Conservation (phyloP, 2,888 invertebrate species). For the Furcula furcula region DNA sequence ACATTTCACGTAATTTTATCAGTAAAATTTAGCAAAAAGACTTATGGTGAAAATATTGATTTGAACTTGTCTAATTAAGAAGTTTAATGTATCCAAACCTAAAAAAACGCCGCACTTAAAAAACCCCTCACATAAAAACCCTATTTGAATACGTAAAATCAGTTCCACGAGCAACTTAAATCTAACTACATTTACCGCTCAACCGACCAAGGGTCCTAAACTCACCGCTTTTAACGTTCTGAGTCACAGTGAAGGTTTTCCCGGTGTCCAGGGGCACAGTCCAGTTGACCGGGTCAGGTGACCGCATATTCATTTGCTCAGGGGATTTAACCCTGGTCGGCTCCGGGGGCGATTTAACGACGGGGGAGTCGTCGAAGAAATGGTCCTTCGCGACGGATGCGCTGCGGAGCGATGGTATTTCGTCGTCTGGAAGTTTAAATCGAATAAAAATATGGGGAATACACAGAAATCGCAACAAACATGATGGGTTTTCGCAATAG, state of each 20-base stretch:
- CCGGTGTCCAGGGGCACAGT: slow-evolving; percentile 96
- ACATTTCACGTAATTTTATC: no score
- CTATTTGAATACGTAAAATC: slow-evolving; percentile 22
- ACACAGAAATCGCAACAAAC: no score
- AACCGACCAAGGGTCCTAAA: slow-evolving; percentile 53
- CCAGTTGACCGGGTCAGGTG: slow-evolving; percentile 97
- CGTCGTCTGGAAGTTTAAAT: slow-evolving; percentile 64
- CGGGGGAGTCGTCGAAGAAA: slow-evolving; percentile 79
- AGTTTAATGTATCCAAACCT: no score
- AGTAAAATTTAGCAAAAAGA: no score
- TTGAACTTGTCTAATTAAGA: no score
- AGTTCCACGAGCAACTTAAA: slow-evolving; percentile 33
- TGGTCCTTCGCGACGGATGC: slow-evolving; percentile 78
- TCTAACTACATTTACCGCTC: slow-evolving; percentile 51
- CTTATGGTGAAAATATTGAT: no score
- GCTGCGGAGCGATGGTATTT: slow-evolving; percentile 72
- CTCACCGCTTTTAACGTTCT: slow-evolving; percentile 89
- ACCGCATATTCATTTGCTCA: slow-evolving; percentile 95
- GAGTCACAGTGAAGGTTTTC: slow-evolving; percentile 95
- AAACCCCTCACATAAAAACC: no score
- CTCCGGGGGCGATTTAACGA: slow-evolving; percentile 96
- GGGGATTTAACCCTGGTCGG: slow-evolving; percentile 96
- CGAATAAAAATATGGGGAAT: no score
- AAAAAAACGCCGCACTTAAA: no score
- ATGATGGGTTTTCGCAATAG: no score